phyloP scores from a whole-genome alignment of 2,113 vertebrate genomes.

The Pelvicachromis taeniatus region DNA sequence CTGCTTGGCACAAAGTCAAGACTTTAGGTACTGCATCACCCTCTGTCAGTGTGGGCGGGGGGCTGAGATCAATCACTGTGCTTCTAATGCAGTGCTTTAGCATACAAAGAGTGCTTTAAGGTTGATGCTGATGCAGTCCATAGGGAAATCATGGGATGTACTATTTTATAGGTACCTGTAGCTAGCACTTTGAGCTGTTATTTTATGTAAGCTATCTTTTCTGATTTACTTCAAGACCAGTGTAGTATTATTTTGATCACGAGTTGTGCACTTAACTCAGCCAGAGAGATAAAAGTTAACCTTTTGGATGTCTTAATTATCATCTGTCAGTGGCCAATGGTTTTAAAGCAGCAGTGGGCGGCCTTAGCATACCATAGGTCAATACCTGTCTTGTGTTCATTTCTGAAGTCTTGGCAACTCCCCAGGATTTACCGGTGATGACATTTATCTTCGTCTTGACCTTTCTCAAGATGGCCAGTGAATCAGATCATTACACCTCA shows the following conservation, averaged over 20 bases:
- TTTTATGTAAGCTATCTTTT: neutral
- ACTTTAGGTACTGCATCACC: conserved; percentile 45
- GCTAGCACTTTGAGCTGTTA: neutral
- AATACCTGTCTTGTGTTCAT: conserved; percentile 54
- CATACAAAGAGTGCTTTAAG: conserved; percentile 57
- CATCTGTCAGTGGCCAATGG: conserved; percentile 18
- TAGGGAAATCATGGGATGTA: conserved; percentile 57
- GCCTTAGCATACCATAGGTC: neutral
- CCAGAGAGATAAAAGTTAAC: conserved; percentile 13
- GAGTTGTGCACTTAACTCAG: neutral
- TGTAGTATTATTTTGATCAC: neutral
- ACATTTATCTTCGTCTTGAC: conserved; percentile 67
- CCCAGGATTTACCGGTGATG: conserved; percentile 34
- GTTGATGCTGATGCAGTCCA: conserved; percentile 44
- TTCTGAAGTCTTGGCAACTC: conserved; percentile 33
- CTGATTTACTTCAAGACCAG: neutral
- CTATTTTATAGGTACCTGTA: conserved; percentile 34
- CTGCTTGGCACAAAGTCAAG: conserved; percentile 33
- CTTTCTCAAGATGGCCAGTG: conserved; percentile 49
- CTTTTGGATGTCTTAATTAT: conserved; percentile 30
- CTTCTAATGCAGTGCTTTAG: conserved; percentile 53
- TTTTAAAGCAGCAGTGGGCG: neutral
- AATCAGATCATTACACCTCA: conserved; percentile 62
- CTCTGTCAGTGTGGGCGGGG: conserved; percentile 48
- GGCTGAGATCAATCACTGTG: conserved; percentile 50